These are phyloP conservation scores for Papilio polytes DNA, from an alignment of 1,140 invertebrate genomes.

Conservation along the genomic window DNA sequence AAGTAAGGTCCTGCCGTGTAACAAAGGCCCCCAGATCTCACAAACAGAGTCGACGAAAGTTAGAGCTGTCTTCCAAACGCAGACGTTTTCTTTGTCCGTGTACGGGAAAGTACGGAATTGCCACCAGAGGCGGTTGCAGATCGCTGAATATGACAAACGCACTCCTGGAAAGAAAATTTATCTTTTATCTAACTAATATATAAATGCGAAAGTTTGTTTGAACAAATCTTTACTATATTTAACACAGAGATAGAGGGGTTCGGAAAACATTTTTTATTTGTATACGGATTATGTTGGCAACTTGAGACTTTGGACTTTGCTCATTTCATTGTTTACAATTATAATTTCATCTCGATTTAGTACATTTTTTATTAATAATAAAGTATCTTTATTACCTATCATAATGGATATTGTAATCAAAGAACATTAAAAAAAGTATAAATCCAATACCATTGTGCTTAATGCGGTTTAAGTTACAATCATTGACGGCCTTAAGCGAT, in stretches of 20 bases:
- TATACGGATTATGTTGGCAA: no score
- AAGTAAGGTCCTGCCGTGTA: slow-evolving; percentile 88
- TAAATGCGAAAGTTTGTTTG: no score
- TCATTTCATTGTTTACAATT: neutral
- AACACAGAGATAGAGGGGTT: no score
- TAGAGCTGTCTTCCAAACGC: slow-evolving; percentile 94
- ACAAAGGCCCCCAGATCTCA: slow-evolving; percentile 93
- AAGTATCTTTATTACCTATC: neutral
- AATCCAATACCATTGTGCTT: neutral
- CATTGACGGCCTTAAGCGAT: neutral
- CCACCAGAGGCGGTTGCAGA: slow-evolving; percentile 93
- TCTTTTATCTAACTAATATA: neutral
- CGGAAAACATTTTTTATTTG: no score
- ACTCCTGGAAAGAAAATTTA: slow-evolving; percentile 85
- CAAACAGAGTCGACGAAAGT: slow-evolving; percentile 95
- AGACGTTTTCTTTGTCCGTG: slow-evolving; percentile 85
- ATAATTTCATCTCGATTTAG: no score
- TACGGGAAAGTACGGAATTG: slow-evolving; percentile 93
- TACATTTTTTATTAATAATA: neutral
- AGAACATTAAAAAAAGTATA: neutral
- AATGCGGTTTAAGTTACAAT: slow-evolving; percentile 9
- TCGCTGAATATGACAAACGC: slow-evolving; percentile 90
- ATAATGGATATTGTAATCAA: slow-evolving; percentile 12
- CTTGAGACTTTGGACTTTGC: neutral
- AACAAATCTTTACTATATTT: no score